Evolutionary conservation across 1,140 invertebrate species (phyloP).

Genomic region (Panonychus citri): DNA sequence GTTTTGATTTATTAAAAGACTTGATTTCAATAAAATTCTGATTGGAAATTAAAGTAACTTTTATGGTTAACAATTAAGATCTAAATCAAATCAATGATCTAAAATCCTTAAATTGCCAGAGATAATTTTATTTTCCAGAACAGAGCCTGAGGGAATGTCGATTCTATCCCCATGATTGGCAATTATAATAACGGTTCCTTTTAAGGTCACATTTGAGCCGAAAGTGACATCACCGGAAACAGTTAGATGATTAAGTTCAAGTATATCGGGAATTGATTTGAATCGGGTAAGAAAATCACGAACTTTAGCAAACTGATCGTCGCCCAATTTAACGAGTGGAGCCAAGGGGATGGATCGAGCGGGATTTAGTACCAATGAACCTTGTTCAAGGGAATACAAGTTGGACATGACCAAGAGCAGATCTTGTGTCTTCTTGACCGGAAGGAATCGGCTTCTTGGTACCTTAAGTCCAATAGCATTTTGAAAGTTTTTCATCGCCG

Average conservation of each 20-base stretch:
- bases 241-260: conserved; percentile 94
- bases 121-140: conserved; percentile 97
- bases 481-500: conserved; percentile 94
- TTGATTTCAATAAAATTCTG: no score
- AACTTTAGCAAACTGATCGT: conserved; percentile 72
- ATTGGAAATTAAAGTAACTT: no score
- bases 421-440: conserved; percentile 97
- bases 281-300: conserved; percentile 78
- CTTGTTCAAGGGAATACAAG: conserved; percentile 68
- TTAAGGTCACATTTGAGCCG: conserved; percentile 74
- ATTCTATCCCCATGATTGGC: conserved; percentile 98
- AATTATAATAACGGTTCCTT: conserved; percentile 98
- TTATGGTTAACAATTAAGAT: no score
- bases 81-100: no score
- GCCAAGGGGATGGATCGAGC: conserved; percentile 78
- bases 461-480: conserved; percentile 75
- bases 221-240: conserved; percentile 98
- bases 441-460: conserved; percentile 81
- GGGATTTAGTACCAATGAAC: conserved; percentile 76
- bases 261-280: conserved; percentile 80
- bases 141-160: conserved; percentile 88
- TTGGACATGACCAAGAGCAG: conserved; percentile 93
- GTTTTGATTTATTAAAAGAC: no score
- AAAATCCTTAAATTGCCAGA: conserved; percentile 94
- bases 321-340: conserved; percentile 87